A percentile compares a stretch with the other conserved stretches of the same genome.
Evolutionary conservation across 2,888 invertebrate genomes (phyloP).

Genomic region (Nemotelus nigrinus): DNA sequence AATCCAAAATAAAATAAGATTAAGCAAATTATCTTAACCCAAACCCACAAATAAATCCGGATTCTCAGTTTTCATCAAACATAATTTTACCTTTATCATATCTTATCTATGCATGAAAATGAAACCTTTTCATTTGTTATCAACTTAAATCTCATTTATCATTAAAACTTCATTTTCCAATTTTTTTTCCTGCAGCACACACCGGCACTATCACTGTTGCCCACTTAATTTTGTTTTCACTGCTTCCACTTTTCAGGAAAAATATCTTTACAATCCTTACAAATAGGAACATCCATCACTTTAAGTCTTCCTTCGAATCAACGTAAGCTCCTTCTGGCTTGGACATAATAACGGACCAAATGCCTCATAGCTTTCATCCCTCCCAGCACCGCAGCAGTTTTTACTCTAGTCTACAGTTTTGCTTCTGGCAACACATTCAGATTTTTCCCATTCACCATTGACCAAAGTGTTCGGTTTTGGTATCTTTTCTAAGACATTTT

Average conservation of each 20-base stretch:
- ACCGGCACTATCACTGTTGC: neutral
- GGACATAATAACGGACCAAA: too few relatives aligned
- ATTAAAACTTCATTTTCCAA: conserved; percentile 28
- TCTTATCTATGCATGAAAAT: conserved; percentile 1
- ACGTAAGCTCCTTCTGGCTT: neutral
- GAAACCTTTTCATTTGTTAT: neutral
- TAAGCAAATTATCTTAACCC: too few relatives aligned
- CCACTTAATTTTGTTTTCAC: neutral
- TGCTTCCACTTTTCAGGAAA: neutral
- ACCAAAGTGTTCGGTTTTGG: too few relatives aligned
- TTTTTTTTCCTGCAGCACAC: neutral
- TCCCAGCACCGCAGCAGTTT: too few relatives aligned
- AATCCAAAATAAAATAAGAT: too few relatives aligned
- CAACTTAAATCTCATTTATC: conserved; percentile 30
- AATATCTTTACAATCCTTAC: neutral
- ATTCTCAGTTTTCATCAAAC: too few relatives aligned
- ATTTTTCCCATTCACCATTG: too few relatives aligned
- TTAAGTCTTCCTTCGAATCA: neutral
- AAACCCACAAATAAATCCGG: too few relatives aligned
- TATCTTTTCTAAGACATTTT: too few relatives aligned
- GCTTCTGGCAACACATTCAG: too few relatives aligned
- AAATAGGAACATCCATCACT: conserved; percentile 40
- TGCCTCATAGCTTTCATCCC: too few relatives aligned
- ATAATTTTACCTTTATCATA: neutral
- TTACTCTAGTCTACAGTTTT: too few relatives aligned